A percentile compares a stretch with the other conserved stretches of the same genome.
phyloP scores from a whole-genome alignment of 2,888 invertebrate species.

The Drosophila paramelanica region DNA sequence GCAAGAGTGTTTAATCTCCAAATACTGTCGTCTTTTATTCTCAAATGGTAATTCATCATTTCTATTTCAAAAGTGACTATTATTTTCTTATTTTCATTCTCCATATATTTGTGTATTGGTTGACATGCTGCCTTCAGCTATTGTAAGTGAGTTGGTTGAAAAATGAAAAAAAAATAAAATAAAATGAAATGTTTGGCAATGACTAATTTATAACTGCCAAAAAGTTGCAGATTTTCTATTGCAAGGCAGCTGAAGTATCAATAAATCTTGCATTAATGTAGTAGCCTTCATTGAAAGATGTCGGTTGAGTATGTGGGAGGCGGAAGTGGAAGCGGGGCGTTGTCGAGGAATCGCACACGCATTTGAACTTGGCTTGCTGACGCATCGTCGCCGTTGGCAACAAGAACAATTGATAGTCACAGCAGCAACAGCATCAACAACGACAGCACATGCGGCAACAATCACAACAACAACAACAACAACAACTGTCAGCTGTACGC shows the following conservation, averaged over 20 bases:
- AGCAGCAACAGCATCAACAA: conserved; percentile 22
- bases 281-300: conserved; percentile 38
- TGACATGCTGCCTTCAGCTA: conserved; percentile 24
- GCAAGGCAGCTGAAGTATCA: conserved; percentile 43
- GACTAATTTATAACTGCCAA: conserved; percentile 70
- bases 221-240: conserved; percentile 53
- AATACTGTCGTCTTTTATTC: neutral
- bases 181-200: conserved; percentile 22
- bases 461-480: conserved; percentile 19
- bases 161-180: conserved; percentile 46
- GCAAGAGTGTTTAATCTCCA: neutral
- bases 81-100: conserved; percentile 10
- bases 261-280: conserved; percentile 70
- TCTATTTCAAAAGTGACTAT: neutral
- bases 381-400: conserved; percentile 34
- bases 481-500: conserved; percentile 57
- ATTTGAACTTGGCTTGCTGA: conserved; percentile 52
- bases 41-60: neutral
- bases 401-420: conserved; percentile 21
- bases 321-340: neutral
- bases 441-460: neutral
- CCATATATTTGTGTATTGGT: conserved; percentile 20
- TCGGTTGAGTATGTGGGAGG: neutral
- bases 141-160: conserved; percentile 42
- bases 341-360: conserved; percentile 23